Percentiles rank a stretch among this genome's conserved stretches.
Conservation (phyloP, 2,888 invertebrate genomes). For the Caenorhabditis panamensis region DNA sequence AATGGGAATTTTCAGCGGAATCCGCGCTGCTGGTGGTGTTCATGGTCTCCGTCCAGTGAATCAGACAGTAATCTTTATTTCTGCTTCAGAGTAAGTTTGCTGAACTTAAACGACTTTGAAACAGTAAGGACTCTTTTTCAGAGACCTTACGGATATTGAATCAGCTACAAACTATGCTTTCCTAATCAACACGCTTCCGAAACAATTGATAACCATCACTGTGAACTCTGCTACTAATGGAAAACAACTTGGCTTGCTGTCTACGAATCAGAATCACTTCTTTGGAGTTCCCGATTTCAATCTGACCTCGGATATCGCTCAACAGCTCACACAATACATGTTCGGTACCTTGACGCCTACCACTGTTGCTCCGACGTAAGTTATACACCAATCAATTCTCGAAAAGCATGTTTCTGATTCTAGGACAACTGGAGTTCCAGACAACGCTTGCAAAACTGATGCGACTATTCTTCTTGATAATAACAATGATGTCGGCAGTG, state of each 20-base stretch:
- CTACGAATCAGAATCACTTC: constrained; percentile 33
- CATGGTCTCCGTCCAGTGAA: constrained; percentile 33
- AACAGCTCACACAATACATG: constrained; percentile 45
- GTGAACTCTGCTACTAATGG: constrained; percentile 34
- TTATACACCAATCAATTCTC: too few species aligned
- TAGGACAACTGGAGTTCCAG: constrained; percentile 39
- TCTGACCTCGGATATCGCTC: constrained; percentile 25
- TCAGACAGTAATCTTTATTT: constrained; percentile 46
- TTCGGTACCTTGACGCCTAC: constrained; percentile 33
- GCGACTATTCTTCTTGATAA: constrained; percentile 59
- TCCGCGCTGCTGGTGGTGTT: constrained; percentile 37
- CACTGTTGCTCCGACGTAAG: constrained; percentile 24
- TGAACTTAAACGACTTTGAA: not conserved
- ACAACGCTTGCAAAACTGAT: constrained; percentile 57
- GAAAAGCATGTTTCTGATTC: not conserved
- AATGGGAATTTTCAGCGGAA: constrained; percentile 24
- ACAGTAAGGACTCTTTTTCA: constrained; percentile 4
- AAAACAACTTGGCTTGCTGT: constrained; percentile 47
- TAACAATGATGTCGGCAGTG: constrained; percentile 50
- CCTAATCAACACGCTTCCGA: constrained; percentile 24
- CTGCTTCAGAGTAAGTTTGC: constrained; percentile 44
- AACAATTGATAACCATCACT: constrained; percentile 52
- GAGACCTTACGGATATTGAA: constrained; percentile 49
- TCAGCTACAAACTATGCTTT: constrained; percentile 31
- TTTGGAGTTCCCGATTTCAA: constrained; percentile 41